phyloP scores from a whole-genome alignment of 2,888 invertebrate species.

The Scaptomyza caliginosa region DNA sequence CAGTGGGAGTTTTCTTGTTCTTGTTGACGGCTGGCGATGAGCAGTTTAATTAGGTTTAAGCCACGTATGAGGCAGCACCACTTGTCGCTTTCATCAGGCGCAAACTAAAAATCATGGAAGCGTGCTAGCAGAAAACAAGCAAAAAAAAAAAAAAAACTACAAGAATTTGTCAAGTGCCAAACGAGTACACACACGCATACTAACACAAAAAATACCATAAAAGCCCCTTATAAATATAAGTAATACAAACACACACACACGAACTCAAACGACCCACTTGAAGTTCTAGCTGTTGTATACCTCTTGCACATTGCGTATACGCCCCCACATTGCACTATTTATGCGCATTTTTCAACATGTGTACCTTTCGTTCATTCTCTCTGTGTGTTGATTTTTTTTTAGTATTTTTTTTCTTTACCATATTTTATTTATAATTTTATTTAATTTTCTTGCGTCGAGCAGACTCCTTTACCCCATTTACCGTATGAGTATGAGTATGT shows the following conservation, averaged over 20 bases:
- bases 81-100: conserved; percentile 57
- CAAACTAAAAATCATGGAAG: conserved; percentile 51
- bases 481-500: conserved; percentile 35
- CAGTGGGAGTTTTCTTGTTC: conserved; percentile 17
- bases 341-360: conserved; percentile 68
- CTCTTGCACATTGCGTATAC: conserved; percentile 51
- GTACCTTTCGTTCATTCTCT: conserved; percentile 52
- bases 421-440: conserved; percentile 71
- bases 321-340: conserved; percentile 61
- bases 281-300: conserved; percentile 4
- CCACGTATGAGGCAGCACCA: conserved; percentile 36
- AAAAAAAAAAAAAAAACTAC: conserved; percentile 50
- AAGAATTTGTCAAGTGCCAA: conserved; percentile 74
- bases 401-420: conserved; percentile 37
- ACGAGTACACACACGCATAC: conserved; percentile 15
- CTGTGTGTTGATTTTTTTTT: conserved; percentile 43
- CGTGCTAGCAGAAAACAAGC: conserved; percentile 19
- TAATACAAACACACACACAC: conserved; percentile 31
- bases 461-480: conserved; percentile 22
- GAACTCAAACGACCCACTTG: conserved; percentile 38
- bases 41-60: conserved; percentile 68
- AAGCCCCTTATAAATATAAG: conserved; percentile 49
- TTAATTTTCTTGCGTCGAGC: conserved; percentile 66
- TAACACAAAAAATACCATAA: conserved; percentile 25
- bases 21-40: conserved; percentile 33